phyloP scores from a whole-genome alignment of 2,113 vertebrate species.

The Ameiurus melas region DNA sequence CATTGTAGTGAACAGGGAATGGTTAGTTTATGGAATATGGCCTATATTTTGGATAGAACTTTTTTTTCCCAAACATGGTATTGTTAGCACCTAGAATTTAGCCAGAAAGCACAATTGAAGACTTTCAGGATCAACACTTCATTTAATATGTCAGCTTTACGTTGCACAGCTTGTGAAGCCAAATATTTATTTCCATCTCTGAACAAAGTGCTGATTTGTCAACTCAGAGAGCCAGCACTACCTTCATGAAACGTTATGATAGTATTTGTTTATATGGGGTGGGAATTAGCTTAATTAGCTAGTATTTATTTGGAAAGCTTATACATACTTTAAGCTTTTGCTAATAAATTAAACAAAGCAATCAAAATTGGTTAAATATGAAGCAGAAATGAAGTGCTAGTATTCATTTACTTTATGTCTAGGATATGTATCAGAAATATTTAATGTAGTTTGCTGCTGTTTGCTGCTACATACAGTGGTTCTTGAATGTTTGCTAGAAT shows the following conservation, averaged over 20 bases:
- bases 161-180: constrained; percentile 17
- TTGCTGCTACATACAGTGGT: not conserved
- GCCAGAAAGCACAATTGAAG: constrained; percentile 76
- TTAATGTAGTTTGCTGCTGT: no score
- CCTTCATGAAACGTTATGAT: not conserved
- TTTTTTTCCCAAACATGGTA: constrained; percentile 3
- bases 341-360: not conserved
- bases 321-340: not conserved
- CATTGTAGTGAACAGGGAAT: constrained; percentile 32
- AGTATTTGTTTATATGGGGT: not conserved
- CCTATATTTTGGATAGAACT: not conserved
- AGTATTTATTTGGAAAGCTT: not conserved
- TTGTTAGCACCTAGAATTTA: constrained; percentile 27
- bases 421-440: not conserved
- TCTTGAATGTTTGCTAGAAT: no score
- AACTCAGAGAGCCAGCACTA: not conserved
- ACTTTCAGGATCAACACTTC: constrained; percentile 69
- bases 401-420: not conserved
- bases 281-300: not conserved
- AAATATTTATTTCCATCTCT: not conserved
- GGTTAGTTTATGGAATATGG: constrained; percentile 36
- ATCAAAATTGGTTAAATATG: not conserved
- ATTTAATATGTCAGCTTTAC: not conserved
- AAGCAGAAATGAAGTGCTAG: not conserved
- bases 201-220: not conserved